Evolutionary conservation across 2,888 invertebrate genomes (phyloP), one percentile per base, ranked within the genome.

Genomic region (Capitulum mitella): DNA sequence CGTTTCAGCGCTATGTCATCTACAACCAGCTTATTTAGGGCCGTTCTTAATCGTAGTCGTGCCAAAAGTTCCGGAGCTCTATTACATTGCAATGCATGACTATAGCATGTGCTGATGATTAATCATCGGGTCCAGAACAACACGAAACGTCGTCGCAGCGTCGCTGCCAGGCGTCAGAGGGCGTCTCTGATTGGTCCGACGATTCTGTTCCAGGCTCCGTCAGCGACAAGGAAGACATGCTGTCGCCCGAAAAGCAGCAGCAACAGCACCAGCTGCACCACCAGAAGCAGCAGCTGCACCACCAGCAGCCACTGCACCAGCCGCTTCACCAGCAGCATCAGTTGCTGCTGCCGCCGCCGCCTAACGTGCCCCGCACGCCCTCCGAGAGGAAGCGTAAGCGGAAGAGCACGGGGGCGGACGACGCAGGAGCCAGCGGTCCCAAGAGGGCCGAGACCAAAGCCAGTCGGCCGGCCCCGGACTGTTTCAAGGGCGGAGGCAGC

Each of bases 401-500:
- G 19, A 70, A 70, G 58, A 51, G 34, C 46, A 64, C 40, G 43
- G 29, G 5, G 51, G 22, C 58, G 43, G 79, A 87, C 83, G 88
- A 87, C 82, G 88, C 88, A 78, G 88, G 80, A 26, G 80, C 79
- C 19, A 84, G 88, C 83, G 80, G 85, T 85, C 79, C 80, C 82
- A 82, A 81, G 82, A 80, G 79, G 81, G 80, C 80, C 83, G 80
- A 84, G 83, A 87, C 87, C 83, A 89, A 90, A 83, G 91, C 90
- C 84, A 90, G 89, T 84, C 96, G 96, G 87, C 96, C 96, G 87
- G 94, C 96, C 85, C 93, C 94, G 86, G 96, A 97, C 86, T 97
- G 96, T 87, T 92, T 91, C 87, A 91, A 84, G 85, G 88, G 83
- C 29, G 58, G 58, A 29, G 58, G 58, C 29, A 29, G 29, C 1